These are phyloP conservation scores for Clistopyga incitator DNA, from an alignment of 2,888 invertebrate genomes.

Conservation along the genomic window DNA sequence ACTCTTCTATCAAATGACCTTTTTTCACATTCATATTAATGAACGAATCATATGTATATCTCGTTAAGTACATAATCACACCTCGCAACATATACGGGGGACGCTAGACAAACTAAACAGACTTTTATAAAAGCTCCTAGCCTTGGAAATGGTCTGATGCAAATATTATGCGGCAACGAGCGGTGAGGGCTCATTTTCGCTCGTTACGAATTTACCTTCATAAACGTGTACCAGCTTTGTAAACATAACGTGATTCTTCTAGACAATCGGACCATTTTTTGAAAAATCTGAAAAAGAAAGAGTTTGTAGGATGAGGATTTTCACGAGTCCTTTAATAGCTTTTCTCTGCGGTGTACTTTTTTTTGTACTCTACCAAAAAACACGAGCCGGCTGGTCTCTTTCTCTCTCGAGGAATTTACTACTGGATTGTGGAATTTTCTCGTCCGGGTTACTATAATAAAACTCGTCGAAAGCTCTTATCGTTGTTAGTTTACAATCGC, in stretches of 20 bases:
- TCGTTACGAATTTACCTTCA: constrained; percentile 69
- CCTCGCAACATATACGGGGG: constrained; percentile 35
- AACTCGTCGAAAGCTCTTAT: constrained; percentile 18
- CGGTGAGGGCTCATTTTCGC: constrained; percentile 28
- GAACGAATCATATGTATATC: constrained; percentile 47
- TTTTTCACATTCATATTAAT: constrained; percentile 44
- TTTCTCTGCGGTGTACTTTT: background rate
- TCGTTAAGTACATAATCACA: constrained; percentile 43
- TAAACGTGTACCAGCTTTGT: constrained; percentile 71
- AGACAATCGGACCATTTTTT: constrained; percentile 72
- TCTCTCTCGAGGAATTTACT: constrained; percentile 15
- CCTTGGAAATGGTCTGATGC: constrained; percentile 52
- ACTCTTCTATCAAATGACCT: constrained; percentile 67
- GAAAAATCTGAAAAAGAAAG: constrained; percentile 69
- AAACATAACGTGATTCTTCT: constrained; percentile 72
- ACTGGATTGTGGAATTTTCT: constrained; percentile 15
- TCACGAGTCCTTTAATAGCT: constrained; percentile 10
- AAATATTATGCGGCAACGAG: constrained; percentile 53
- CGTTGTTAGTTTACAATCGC: constrained; percentile 5
- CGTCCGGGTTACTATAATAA: constrained; percentile 3
- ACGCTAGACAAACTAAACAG: constrained; percentile 62
- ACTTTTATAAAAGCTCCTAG: constrained; percentile 64
- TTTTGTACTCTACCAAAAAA: constrained; percentile 29
- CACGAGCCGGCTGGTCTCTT: constrained; percentile 1
- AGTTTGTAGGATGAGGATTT: constrained; percentile 45